Evolutionary conservation across 2,888 invertebrate genomes (phyloP).

Genomic region (Drosophila rellima): DNA sequence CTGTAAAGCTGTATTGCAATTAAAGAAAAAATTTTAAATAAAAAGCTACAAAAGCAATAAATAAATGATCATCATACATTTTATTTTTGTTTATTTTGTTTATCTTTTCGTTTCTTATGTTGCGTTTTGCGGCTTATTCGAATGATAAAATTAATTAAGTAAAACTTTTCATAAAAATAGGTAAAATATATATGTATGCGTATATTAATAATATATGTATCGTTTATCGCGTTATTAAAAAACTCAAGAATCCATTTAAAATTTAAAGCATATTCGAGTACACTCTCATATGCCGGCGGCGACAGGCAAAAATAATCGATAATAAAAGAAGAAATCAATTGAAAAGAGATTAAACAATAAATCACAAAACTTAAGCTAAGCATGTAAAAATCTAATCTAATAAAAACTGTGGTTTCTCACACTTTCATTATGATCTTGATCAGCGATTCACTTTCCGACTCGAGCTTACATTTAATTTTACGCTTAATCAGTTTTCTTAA

Average conservation of each 20-base stretch:
- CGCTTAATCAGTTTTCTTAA: constrained; percentile 74
- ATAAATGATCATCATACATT: constrained; percentile 63
- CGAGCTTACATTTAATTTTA: constrained; percentile 66
- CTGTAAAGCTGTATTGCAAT: constrained; percentile 12
- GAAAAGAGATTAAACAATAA: constrained; percentile 72
- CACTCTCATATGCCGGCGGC: neutral
- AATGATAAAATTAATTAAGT: constrained; percentile 68
- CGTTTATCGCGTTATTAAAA: constrained; percentile 16
- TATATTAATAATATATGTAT: constrained; percentile 38
- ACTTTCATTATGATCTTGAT: constrained; percentile 13
- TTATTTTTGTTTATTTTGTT: constrained; percentile 57
- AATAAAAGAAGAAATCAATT: constrained; percentile 37
- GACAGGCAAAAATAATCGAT: constrained; percentile 18
- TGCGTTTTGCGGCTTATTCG: constrained; percentile 54
- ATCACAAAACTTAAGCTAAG: constrained; percentile 77
- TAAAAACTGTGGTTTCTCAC: constrained; percentile 39
- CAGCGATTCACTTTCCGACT: constrained; percentile 37
- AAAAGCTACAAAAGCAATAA: constrained; percentile 14
- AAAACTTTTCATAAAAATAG: constrained; percentile 71
- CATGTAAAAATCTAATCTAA: constrained; percentile 73
- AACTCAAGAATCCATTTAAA: constrained; percentile 53
- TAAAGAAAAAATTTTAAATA: constrained; percentile 30
- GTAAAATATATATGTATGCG: constrained; percentile 61
- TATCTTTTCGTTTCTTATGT: constrained; percentile 38
- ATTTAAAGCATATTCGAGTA: constrained; percentile 33